These are phyloP conservation scores for Numenius arquata DNA, from an alignment of 2,113 vertebrate species.

Conservation along the genomic window DNA sequence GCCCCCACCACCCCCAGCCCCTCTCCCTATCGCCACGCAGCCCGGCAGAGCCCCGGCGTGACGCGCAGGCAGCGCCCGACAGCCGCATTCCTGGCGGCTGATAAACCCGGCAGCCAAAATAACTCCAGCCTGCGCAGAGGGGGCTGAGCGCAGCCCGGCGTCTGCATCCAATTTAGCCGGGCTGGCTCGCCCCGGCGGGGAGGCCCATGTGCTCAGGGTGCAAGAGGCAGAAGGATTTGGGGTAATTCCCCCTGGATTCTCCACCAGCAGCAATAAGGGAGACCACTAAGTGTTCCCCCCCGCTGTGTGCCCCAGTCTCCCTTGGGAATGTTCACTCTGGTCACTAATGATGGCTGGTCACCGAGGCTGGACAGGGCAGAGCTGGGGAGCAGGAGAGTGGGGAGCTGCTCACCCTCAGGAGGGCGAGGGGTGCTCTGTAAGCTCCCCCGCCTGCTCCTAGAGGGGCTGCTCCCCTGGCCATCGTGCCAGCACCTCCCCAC, in stretches of 20 bases:
- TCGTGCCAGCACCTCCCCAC: neutral
- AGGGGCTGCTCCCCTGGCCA: neutral
- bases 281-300: neutral
- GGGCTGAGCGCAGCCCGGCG: neutral
- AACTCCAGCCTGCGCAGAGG: neutral
- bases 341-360: neutral
- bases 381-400: neutral
- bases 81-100: slow-evolving; percentile 49
- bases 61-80: neutral
- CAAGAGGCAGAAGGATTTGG: neutral
- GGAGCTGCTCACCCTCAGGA: neutral
- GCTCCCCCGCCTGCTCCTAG: neutral
- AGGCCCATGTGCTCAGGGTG: accelerated
- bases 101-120: slow-evolving; percentile 52
- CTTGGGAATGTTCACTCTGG: neutral
- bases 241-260: neutral
- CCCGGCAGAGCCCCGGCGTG: neutral
- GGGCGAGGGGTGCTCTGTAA: accelerated
- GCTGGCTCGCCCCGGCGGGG: neutral
- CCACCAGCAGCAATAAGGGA: accelerated
- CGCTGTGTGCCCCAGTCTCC: accelerated
- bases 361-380: neutral
- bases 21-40: neutral
- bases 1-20: neutral
- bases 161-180: neutral